Evolutionary conservation across 1,140 invertebrate genomes (phyloP), one percentile per base, ranked within the genome.

Genomic region (Brachionus plicatilis): DNA sequence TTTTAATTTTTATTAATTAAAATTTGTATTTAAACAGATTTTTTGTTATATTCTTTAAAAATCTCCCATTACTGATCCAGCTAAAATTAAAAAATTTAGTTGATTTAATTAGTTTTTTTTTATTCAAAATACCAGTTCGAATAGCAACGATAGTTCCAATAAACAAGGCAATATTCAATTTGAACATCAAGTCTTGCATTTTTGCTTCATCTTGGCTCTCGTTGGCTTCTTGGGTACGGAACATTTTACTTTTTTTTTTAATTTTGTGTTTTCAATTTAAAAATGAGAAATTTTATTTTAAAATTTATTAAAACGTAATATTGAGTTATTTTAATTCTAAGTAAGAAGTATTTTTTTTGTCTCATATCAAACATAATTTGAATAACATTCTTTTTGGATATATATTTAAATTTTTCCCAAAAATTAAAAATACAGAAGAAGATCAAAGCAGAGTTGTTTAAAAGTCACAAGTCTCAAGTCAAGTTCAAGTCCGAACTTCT

Each of bases 171-270:
- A 82, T 68, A 65, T 82, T 82, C 27, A 82, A 65, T 65, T 82
- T 82, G 79, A 82, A 82, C 79, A 82, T 65, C 33, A 82, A 47
- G 27, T 82, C 79, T 45, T 82, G 79, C 79, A 68, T 68, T 68
- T 45, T 82, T 14, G 79, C 33, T 27, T 82, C 79, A 68, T 82
- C 79, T 33, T 82, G 50, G 5, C n/a, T 43, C 17, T 82, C 79
- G n/a, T 27, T 11, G n/a, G 79, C 27, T 37, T n/a, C 65, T 68
- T 82, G 50, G 27, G 53, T 12, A n/a, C 79, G 53, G 27, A 82
- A 82, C 79, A 65, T 82, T 65, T 82, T 65, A 11, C 11, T 60
- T 82, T 65, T 82, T 24, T 33, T 50, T 76, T 47, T 76, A 37
- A 50, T 45, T 24, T 50, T 50, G 3, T 72, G 41, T 72, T 72